Conservation (phyloP, 2,888 invertebrate genomes). For the Eilema griseolum region DNA sequence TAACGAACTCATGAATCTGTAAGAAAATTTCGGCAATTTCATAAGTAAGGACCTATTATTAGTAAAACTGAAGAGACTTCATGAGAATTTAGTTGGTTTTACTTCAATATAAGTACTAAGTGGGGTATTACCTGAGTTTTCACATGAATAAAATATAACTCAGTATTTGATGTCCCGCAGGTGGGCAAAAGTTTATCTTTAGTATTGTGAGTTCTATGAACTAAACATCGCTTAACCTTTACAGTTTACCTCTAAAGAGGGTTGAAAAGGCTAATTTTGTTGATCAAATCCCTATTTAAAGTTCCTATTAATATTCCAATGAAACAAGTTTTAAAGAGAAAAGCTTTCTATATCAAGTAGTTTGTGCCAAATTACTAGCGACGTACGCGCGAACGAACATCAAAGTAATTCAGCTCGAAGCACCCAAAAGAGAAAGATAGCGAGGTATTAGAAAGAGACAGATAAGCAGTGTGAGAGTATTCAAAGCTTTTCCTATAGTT, state of each 20-base stretch:
- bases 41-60: no score
- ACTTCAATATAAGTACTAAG: no score
- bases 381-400: neutral
- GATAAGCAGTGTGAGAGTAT: neutral
- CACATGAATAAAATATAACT: neutral
- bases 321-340: neutral
- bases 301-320: neutral
- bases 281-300: neutral
- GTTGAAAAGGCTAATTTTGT: neutral
- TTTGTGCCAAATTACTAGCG: neutral
- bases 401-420: neutral
- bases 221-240: neutral
- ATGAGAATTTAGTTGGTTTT: no score
- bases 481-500: constrained; percentile 15
- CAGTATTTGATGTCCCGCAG: neutral
- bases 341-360: neutral
- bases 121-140: no score
- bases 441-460: neutral
- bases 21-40: no score
- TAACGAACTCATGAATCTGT: no score
- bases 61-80: no score
- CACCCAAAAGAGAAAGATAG: neutral
- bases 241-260: neutral
- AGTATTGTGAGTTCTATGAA: neutral
- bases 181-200: neutral